These are phyloP conservation scores for Brachypteracias leptosomus DNA, from an alignment of 2,113 vertebrate species.

Conservation along the genomic window DNA sequence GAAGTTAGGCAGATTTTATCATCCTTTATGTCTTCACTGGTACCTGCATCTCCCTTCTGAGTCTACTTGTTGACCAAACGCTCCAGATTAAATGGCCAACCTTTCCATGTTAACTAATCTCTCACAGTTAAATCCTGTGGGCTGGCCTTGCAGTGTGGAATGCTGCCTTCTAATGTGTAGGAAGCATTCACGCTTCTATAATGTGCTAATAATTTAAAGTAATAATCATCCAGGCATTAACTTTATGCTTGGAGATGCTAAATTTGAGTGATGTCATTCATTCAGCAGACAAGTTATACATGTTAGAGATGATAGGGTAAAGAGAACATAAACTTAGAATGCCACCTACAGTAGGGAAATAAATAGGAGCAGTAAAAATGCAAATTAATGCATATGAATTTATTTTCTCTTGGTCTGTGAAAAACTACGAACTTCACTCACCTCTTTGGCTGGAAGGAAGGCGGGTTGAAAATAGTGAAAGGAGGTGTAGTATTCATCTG, in stretches of 20 bases:
- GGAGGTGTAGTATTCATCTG: neutral
- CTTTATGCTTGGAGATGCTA: neutral
- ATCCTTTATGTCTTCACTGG: neutral
- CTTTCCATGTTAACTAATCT: neutral
- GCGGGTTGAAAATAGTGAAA: neutral
- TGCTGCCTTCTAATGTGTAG: neutral
- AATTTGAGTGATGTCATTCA: neutral
- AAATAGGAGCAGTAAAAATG: neutral
- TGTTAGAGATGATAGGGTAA: neutral
- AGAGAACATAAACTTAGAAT: neutral
- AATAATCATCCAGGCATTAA: neutral
- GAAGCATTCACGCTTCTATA: neutral
- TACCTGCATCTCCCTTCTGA: neutral
- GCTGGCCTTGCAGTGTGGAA: neutral
- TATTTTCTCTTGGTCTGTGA: neutral
- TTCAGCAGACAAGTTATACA: neutral
- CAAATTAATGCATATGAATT: neutral
- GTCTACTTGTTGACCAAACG: neutral
- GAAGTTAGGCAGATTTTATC: neutral
- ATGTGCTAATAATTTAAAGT: neutral
- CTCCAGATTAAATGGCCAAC: neutral
- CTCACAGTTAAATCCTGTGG: neutral
- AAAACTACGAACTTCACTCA: neutral
- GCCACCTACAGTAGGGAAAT: neutral
- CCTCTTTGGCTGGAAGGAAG: neutral